Evolutionary conservation across 2,888 invertebrate genomes (phyloP), one percentile per base, ranked within the genome.

Genomic region (Meiosimyza decipiens): DNA sequence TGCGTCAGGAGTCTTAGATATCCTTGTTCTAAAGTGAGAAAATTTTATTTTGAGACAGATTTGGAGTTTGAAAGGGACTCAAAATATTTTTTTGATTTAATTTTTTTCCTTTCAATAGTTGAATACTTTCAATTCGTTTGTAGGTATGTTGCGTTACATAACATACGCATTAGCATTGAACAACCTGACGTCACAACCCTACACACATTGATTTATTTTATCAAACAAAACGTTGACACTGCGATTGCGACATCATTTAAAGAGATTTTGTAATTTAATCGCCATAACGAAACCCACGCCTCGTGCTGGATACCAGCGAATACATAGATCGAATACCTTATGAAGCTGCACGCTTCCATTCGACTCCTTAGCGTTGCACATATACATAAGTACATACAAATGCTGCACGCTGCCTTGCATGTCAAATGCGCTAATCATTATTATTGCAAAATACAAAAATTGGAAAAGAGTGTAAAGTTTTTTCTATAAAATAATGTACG

Each of bases 401-500:
- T 40, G 57, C 57, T 55, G 6, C 33, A n/a, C 51, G 22, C 50
- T 22, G 64, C 64, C 50, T 57, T 12, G 15, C 64, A 64, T 64
- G 64, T 64, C 22, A 50, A n/a, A 49, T 50, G 40, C 22, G 16
- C 50, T 64, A 51, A 64, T 64, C 50, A 64, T 64, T 64, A 64
- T 51, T 64, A 64, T 64, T 64, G 51, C 64, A 64, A 64, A 64
- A 64, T 64, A 15, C 15, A 64, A 51, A 50, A 64, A 64, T 50
- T 50, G 50, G n/a, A 50, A 64, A 50, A 64, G 51, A 18, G 64
- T 51, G 64, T 18, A 55, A 55, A 55, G 55, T n/a, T 57, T 57
- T 28, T 28, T 57, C 13, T 28, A 1, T 5, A 1, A 57, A 6
- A 57, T 15, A 57, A 18, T 22, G 22, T 7, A 12, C 11, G n/a